phyloP scores from a whole-genome alignment of 2,888 invertebrate genomes.

The Platycheirus albimanus region DNA sequence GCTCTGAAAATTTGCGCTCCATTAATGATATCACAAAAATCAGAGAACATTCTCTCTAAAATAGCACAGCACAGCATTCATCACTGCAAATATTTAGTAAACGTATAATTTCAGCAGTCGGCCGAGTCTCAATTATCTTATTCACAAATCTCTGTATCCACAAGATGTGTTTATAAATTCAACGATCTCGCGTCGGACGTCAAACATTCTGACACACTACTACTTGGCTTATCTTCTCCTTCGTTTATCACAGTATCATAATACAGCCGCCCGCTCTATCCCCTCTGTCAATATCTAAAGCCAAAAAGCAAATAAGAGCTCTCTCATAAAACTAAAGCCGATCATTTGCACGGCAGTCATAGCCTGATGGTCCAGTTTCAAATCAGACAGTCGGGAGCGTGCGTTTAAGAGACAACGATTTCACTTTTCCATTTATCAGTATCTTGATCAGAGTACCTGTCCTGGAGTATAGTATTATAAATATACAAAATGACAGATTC shows the following conservation, averaged over 20 bases:
- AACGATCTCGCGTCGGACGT: not conserved
- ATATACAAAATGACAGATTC: slow-evolving; percentile 50
- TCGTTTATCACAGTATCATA: slow-evolving; percentile 20
- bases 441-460: not conserved
- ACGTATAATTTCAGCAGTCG: slow-evolving; percentile 38
- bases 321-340: slow-evolving; percentile 26
- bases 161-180: not conserved
- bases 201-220: not conserved
- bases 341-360: slow-evolving; percentile 40
- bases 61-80: not conserved
- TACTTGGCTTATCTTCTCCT: slow-evolving; percentile 8
- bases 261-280: slow-evolving; percentile 1
- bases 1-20: slow-evolving; percentile 31
- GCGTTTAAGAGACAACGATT: slow-evolving; percentile 11
- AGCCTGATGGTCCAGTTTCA: slow-evolving; percentile 38
- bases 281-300: not conserved
- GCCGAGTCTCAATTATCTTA: slow-evolving; percentile 45
- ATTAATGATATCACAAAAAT: slow-evolving; percentile 1
- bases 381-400: slow-evolving; percentile 26
- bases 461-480: not conserved
- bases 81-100: slow-evolving; percentile 29
- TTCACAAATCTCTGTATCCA: slow-evolving; percentile 22
- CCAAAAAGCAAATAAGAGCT: not conserved
- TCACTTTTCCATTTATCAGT: not conserved
- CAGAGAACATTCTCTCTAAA: not conserved